Conservation (phyloP, 1,140 invertebrate genomes). For the Sycophila sp. region DNA sequence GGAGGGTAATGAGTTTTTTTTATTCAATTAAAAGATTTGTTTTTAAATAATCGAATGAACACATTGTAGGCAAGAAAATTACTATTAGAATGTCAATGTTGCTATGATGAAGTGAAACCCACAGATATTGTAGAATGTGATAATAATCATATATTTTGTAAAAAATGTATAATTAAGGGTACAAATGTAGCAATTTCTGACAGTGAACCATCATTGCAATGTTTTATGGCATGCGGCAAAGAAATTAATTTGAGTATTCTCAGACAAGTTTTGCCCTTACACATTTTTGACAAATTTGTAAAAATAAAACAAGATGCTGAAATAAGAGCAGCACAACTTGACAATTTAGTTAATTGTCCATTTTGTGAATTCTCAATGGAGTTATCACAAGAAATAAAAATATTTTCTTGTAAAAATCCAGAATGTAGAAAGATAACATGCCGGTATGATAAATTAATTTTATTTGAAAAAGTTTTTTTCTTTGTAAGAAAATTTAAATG, state of each 20-base stretch:
- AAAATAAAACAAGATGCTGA: conserved; percentile 70
- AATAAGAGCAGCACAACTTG: conserved; percentile 69
- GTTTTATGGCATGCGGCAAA: conserved; percentile 62
- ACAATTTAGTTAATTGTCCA: conserved; percentile 72
- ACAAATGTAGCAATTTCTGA: conserved; percentile 67
- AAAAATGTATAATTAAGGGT: conserved; percentile 65
- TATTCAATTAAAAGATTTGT: neutral
- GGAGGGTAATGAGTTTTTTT: conserved; percentile 45
- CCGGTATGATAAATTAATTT: conserved; percentile 52
- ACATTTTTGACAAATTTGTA: conserved; percentile 58
- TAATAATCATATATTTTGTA: conserved; percentile 72
- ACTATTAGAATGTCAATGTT: conserved; percentile 66
- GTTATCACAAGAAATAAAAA: conserved; percentile 68
- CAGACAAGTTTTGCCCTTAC: conserved; percentile 61
- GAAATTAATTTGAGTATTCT: conserved; percentile 62
- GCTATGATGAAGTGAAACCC: conserved; percentile 69
- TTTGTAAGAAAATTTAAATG: too few relatives aligned
- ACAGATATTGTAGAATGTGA: conserved; percentile 68
- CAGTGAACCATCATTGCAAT: conserved; percentile 64
- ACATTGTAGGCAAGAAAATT: conserved; percentile 51
- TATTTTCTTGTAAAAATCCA: conserved; percentile 73
- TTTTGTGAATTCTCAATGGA: conserved; percentile 75
- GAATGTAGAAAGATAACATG: conserved; percentile 76
- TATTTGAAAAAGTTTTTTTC: conserved; percentile 20
- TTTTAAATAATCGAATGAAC: neutral